These are phyloP conservation scores for Holothuria glaberrima DNA, from an alignment of 35 echinoderm and acorn worm genomes.

Conservation along the genomic window DNA sequence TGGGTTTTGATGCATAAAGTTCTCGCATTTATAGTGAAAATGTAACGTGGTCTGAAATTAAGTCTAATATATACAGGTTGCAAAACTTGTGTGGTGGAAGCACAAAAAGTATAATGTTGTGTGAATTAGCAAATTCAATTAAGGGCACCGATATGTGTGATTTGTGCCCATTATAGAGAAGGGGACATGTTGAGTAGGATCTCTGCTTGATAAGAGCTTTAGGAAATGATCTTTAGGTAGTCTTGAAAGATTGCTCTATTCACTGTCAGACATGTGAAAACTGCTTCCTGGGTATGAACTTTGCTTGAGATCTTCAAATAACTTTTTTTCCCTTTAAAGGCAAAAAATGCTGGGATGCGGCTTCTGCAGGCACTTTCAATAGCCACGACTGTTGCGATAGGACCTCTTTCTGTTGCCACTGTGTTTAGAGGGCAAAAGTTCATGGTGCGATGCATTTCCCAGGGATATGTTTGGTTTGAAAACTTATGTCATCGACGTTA, in stretches of 20 bases:
- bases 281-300: neutral
- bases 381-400: neutral
- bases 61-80: neutral
- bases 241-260: constrained; percentile 13
- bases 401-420: neutral
- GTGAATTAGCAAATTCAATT: neutral
- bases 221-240: neutral
- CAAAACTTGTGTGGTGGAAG: constrained; percentile 19
- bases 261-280: constrained; percentile 1
- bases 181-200: neutral
- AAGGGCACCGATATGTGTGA: neutral
- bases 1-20: neutral
- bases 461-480: neutral
- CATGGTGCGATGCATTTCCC: neutral
- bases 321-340: neutral
- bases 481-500: neutral
- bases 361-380: neutral
- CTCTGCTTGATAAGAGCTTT: neutral
- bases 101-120: constrained; percentile 5
- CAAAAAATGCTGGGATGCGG: neutral
- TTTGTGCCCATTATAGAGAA: constrained; percentile 13
- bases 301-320: neutral
- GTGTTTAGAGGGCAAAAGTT: neutral
- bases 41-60: neutral
- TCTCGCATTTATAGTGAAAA: neutral